Evolutionary conservation across 2,113 vertebrate species (phyloP).

Genomic region (Cairina moschata): DNA sequence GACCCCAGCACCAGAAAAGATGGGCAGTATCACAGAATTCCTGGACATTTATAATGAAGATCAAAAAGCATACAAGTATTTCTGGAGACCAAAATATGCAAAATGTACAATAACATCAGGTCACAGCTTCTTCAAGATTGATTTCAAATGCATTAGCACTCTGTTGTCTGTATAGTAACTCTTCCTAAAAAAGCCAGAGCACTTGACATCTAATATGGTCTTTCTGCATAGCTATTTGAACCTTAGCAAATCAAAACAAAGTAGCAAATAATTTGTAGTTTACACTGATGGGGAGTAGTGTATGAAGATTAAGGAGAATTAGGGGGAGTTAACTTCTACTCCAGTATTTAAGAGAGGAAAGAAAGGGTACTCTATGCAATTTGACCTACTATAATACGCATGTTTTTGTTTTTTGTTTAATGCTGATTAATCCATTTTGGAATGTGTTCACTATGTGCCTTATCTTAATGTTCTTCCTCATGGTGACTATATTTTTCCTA

Average conservation of each 20-base stretch:
- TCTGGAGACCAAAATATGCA: neutral
- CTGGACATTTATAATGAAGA: neutral
- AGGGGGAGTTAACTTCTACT: neutral
- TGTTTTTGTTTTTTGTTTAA: neutral
- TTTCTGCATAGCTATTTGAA: neutral
- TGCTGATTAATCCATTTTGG: neutral
- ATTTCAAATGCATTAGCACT: neutral
- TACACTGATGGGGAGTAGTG: neutral
- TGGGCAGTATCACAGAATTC: neutral
- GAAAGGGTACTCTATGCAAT: neutral
- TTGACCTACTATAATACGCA: neutral
- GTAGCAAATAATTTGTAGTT: neutral
- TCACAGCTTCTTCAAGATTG: neutral
- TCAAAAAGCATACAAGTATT: neutral
- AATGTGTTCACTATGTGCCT: neutral
- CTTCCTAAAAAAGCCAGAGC: neutral
- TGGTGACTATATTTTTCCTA: neutral
- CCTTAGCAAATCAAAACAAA: neutral
- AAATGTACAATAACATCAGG: fast-evolving
- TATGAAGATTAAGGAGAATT: neutral
- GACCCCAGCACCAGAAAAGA: neutral
- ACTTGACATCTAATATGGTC: neutral
- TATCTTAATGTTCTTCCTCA: neutral
- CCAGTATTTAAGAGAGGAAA: neutral
- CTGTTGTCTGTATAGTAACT: neutral